Evolutionary conservation across 2,888 invertebrate genomes (phyloP).

Genomic region (Cremastinae sp.): DNA sequence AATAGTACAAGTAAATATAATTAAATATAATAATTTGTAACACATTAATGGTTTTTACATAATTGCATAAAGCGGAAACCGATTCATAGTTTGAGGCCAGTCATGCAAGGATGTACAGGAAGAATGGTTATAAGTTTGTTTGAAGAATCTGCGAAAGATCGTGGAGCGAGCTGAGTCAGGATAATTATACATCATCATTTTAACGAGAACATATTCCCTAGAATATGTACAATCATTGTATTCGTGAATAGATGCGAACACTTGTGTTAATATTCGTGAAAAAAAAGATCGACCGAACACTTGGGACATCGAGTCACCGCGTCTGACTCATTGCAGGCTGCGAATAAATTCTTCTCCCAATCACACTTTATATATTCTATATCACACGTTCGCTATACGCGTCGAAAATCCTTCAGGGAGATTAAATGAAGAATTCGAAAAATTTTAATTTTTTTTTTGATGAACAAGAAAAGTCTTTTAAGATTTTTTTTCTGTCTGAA

Average conservation of each 20-base stretch:
- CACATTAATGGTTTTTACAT: background rate
- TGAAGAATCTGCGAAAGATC: slow-evolving; percentile 4
- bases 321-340: slow-evolving; percentile 37
- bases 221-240: background rate
- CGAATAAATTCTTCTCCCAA: slow-evolving; percentile 20
- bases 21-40: background rate
- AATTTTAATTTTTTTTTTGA: too few species aligned
- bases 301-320: slow-evolving; percentile 32
- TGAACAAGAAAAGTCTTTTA: too few species aligned
- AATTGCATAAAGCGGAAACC: slow-evolving; percentile 1
- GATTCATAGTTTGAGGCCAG: slow-evolving; percentile 15
- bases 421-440: too few species aligned
- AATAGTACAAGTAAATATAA: too few species aligned
- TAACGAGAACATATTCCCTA: slow-evolving; percentile 3
- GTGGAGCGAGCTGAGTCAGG: slow-evolving; percentile 40
- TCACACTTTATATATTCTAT: slow-evolving; percentile 21
- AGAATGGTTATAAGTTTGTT: background rate
- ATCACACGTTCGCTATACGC: background rate
- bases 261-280: background rate
- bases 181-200: slow-evolving; percentile 30
- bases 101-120: slow-evolving; percentile 22
- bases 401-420: too few species aligned
- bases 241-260: background rate
- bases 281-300: background rate
- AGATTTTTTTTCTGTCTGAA: too few species aligned